Base-by-base conservation (phyloP, 2,113 vertebrate genomes). In the Peromyscus leucopus region DNA sequence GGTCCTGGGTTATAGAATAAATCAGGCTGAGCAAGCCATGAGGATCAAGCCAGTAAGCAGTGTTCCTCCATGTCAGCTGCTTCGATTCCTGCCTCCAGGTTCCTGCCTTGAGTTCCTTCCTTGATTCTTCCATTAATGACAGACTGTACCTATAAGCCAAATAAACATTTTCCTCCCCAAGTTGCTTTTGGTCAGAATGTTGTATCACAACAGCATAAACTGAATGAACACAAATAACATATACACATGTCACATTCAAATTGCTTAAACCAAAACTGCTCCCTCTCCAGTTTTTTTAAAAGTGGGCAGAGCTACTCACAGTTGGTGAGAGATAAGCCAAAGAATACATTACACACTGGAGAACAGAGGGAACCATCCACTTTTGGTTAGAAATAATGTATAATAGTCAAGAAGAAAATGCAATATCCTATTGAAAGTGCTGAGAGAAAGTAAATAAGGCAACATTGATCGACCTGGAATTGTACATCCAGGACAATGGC, bases 321-420 rank as follows among this genome's bases (percentile, higher is more conserved):
- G 36, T 13, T n/a, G 33, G 21, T 59, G 79, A 59, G 21, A n/a
- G 21, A 36, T 82, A 36, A 82, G 5, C 55, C 90, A 83, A 91
- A 83, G 83, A 13, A 78, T 57, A 42, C 10, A 91, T 71, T 79
- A 48, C 31, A 63, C 31, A 2, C 46, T 61, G 26, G n/a, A 93
- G 42, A 89, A 94, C 48, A 72, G 24, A 9, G 22, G 36, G 65
- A 86, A 28, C 31, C 28, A 76, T 22, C 72, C 51, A n/a, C 46
- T 78, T 93, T 72, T 91, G 33, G 90, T 79, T 57, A 93, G 74
- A 69, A 92, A 63, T 10, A 90, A 82, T 46, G 5, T 83, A 8
- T 15, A 39, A 39, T 83, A 51, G 89, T 3, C 48, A 72, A 76
- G 59, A 61, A 71, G 36, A 76, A 80, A 59, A 94, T 71, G 9